Percentiles rank a stretch among this genome's conserved stretches.
Evolutionary conservation across 2,797 vertebrate species (phyloP).

Genomic region (Glyptemys insculpta): DNA sequence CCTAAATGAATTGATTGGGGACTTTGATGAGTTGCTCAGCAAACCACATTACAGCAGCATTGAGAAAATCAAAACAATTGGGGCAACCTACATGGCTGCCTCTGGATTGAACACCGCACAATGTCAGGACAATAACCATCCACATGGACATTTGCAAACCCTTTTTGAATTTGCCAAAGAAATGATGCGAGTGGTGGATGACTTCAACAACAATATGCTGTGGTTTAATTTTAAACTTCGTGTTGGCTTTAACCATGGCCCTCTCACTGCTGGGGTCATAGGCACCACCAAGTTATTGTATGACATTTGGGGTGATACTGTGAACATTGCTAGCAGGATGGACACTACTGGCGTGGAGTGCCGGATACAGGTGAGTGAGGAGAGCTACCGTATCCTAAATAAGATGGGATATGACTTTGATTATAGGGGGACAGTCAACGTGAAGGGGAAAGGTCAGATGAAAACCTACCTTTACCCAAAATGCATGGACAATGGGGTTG

Average conservation of each 20-base stretch:
- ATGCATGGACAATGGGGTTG: constrained; percentile 90
- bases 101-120: constrained; percentile 93
- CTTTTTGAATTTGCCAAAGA: constrained; percentile 97
- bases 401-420: constrained; percentile 97
- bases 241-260: constrained; percentile 97
- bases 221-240: constrained; percentile 98
- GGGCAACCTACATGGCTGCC: constrained; percentile 98
- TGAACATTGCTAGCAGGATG: constrained; percentile 99
- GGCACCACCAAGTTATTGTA: constrained; percentile 98
- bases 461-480: constrained; percentile 98
- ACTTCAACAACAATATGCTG: constrained; percentile 99
- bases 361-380: constrained; percentile 97
- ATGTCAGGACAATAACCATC: constrained; percentile 84
- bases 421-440: constrained; percentile 97
- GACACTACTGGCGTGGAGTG: constrained; percentile 98
- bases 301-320: constrained; percentile 99
- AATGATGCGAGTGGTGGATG: constrained; percentile 98
- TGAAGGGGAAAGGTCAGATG: constrained; percentile 99
- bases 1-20: constrained; percentile 96
- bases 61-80: constrained; percentile 99
- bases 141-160: constrained; percentile 90
- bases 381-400: constrained; percentile 92
- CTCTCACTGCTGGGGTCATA: constrained; percentile 95
- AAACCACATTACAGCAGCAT: constrained; percentile 90
- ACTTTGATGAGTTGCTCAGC: constrained; percentile 95